Conservation (phyloP, 2,888 invertebrate species). For the Eupithecia insigniata region DNA sequence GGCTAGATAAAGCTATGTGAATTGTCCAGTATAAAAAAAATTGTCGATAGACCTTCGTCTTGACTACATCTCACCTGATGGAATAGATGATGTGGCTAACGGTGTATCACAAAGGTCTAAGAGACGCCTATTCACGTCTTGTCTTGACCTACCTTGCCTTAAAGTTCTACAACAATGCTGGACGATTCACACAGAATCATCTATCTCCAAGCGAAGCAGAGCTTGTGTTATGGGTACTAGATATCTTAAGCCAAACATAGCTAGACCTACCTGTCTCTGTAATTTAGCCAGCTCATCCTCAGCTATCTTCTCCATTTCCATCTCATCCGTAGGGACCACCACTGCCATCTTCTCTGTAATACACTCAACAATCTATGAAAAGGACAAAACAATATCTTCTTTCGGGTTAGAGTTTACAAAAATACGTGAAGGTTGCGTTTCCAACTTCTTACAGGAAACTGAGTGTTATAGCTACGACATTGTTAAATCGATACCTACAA, state of each 20-base stretch:
- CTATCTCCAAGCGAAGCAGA: too few species aligned
- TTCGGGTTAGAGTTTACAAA: not conserved
- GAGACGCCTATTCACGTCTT: too few species aligned
- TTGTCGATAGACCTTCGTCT: too few species aligned
- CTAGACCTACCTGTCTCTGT: slow-evolving; percentile 87
- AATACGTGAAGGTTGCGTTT: not conserved
- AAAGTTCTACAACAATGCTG: too few species aligned
- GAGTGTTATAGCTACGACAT: not conserved
- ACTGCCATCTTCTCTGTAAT: slow-evolving; percentile 62
- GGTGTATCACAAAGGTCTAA: too few species aligned
- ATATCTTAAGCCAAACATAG: not conserved
- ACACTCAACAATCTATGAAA: not conserved
- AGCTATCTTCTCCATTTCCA: slow-evolving; percentile 90
- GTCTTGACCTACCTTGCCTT: too few species aligned
- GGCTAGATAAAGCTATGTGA: too few species aligned
- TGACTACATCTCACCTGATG: too few species aligned
- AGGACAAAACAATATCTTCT: not conserved
- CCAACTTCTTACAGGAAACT: not conserved
- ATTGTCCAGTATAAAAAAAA: too few species aligned
- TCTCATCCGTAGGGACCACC: slow-evolving; percentile 80
- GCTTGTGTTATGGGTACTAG: too few species aligned
- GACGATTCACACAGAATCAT: too few species aligned
- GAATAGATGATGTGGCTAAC: too few species aligned
- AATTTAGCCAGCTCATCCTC: slow-evolving; percentile 91
- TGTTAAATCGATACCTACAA: not conserved